These are phyloP conservation scores for Globodera ellingtonae DNA, from an alignment of 1,140 invertebrate genomes.

Conservation along the genomic window DNA sequence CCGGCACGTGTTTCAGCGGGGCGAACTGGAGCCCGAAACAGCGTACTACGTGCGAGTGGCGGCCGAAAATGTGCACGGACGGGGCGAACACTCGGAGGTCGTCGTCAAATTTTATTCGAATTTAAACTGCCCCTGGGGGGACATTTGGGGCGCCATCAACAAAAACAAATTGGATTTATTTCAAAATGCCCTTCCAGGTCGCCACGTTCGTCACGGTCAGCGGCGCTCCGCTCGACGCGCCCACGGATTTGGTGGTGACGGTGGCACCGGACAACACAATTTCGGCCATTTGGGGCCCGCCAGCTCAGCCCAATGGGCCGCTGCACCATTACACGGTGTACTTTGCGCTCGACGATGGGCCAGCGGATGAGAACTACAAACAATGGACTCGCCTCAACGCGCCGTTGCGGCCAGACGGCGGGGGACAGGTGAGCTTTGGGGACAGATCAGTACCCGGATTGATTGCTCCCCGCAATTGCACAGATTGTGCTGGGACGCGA, in stretches of 20 bases:
- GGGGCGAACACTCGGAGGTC: constrained; percentile 56
- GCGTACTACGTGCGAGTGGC: constrained; percentile 62
- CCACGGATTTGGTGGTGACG: constrained; percentile 53
- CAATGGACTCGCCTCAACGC: constrained; percentile 53
- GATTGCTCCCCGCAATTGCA: too few relatives aligned
- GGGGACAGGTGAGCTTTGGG: constrained; percentile 17
- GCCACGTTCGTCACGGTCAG: constrained; percentile 56
- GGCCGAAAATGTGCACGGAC: constrained; percentile 58
- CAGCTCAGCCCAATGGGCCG: constrained; percentile 55
- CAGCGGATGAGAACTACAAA: constrained; percentile 57
- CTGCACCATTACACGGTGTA: constrained; percentile 42
- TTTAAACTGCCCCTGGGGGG: too few relatives aligned
- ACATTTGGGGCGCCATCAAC: too few relatives aligned
- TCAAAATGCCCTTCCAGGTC: constrained; percentile 26
- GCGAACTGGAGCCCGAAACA: constrained; percentile 56
- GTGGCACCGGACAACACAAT: constrained; percentile 60
- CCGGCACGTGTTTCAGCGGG: constrained; percentile 54
- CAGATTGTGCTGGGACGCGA: constrained; percentile 55
- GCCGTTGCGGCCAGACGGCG: constrained; percentile 47
- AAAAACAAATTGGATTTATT: too few relatives aligned
- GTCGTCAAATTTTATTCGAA: not conserved
- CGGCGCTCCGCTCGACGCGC: constrained; percentile 63
- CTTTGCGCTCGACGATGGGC: constrained; percentile 57
- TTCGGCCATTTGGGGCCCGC: constrained; percentile 57
- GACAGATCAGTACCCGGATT: too few relatives aligned